phyloP scores from a whole-genome alignment of 2,888 invertebrate genomes.

The Caenorhabditis uteleia region DNA sequence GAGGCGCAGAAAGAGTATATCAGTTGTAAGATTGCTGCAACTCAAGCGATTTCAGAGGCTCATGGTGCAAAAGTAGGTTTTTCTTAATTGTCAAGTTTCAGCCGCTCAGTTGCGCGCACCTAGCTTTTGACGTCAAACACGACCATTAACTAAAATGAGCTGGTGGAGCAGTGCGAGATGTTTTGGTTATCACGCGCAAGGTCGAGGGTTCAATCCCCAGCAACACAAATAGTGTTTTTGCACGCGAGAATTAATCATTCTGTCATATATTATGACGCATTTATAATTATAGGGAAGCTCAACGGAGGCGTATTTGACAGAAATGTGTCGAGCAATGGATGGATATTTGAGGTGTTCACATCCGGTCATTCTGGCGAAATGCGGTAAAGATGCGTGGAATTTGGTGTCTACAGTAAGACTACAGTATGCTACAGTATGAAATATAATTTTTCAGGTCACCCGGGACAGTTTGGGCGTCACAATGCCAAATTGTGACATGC shows the following conservation, averaged over 20 bases:
- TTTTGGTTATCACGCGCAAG: no score
- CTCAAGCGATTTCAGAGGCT: conserved; percentile 62
- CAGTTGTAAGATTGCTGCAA: conserved; percentile 63
- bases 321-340: conserved; percentile 66
- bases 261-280: background rate
- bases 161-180: no score
- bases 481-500: conserved; percentile 61
- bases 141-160: no score
- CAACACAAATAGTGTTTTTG: background rate
- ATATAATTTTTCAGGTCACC: conserved; percentile 42
- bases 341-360: conserved; percentile 68
- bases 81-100: background rate
- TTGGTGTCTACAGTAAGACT: conserved; percentile 62
- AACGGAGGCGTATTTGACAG: conserved; percentile 54
- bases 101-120: no score
- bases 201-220: background rate
- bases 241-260: background rate
- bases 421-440: background rate
- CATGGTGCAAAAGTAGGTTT: conserved; percentile 47
- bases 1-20: conserved; percentile 63
- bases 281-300: conserved; percentile 29
- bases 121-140: no score
- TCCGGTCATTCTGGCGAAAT: conserved; percentile 62
- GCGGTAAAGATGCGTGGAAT: conserved; percentile 65
- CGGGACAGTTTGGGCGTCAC: conserved; percentile 57